Conservation (phyloP, 2,113 vertebrate species). For the Corydoras maculifer region DNA sequence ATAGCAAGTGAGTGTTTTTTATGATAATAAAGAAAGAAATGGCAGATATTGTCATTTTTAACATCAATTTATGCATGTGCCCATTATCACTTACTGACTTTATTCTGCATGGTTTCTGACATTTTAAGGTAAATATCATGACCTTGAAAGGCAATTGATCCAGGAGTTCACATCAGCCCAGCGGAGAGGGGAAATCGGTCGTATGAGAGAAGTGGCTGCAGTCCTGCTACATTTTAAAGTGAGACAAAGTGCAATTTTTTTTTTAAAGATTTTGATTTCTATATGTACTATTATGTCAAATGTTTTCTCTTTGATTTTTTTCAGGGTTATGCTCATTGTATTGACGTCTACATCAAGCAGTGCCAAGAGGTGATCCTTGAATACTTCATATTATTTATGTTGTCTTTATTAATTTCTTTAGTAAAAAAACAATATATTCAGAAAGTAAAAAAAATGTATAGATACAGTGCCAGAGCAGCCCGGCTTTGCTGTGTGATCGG, state of each 20-base stretch:
- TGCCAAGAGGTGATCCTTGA: constrained; percentile 85
- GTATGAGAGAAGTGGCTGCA: constrained; percentile 95
- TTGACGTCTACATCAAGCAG: constrained; percentile 98
- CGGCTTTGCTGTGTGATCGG: no score
- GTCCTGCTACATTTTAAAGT: constrained; percentile 99
- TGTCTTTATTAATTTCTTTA: not conserved
- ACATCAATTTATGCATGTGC: no score
- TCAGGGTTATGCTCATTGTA: constrained; percentile 96
- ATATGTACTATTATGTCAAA: not conserved
- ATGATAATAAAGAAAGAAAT: no score
- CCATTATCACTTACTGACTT: no score
- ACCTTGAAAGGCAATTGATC: constrained; percentile 95
- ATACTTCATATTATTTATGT: not conserved
- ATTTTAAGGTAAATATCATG: constrained; percentile 92
- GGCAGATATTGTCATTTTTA: no score
- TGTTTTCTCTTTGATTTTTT: constrained; percentile 29
- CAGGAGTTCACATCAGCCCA: constrained; percentile 95
- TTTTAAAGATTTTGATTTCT: not conserved
- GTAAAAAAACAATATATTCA: no score
- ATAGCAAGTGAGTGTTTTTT: constrained; percentile 87
- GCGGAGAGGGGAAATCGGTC: constrained; percentile 85
- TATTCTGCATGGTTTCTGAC: no score
- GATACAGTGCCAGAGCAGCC: no score
- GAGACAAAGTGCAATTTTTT: constrained; percentile 38
- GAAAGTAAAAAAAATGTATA: no score